Evolutionary conservation across 2,113 vertebrate genomes (phyloP), one percentile per base, ranked within the genome.

Genomic region (Aegypius monachus): DNA sequence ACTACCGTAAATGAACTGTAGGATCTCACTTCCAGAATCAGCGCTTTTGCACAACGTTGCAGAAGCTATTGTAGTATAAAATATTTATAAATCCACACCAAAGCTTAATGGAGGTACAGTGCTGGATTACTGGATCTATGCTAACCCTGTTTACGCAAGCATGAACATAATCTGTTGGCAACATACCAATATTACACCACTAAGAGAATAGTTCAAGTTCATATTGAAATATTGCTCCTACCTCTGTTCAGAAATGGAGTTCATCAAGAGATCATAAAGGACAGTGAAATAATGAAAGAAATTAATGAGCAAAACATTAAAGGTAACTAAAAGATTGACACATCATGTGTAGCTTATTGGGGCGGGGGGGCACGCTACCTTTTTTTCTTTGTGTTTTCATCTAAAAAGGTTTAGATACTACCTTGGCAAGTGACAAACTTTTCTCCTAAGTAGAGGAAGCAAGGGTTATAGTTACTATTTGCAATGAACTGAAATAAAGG

Each of bases 81-180:
- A 90, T 56, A 93, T 68, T 90, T 48, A 65, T 56, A 93, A 80
- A 88, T 88, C 82, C 67, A 92, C 36, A 95, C 32, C 23, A 82
- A 90, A 93, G 71, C 63, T 95, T 86, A 95, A 66, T 11, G 6
- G 62, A 88, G 36, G 66, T 38, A 77, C 40, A 90, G 71, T 8
- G 0, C 43, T 81, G 86, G 75, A 94, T 94, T 95, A 95, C 61
- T 90, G 81, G 66, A 92, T 88, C 93, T 81, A 8, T 77, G 75
- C 71, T 97, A 94, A 95, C 91, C 86, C 74, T 86, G 77, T 83
- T 93, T 93, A 94, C 42, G 29, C 59, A 91, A 92, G 84, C 58
- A 90, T 23, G 40, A 77, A n/a, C 45, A 56, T 92, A 86, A 95
- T 90, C 62, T 66, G 27, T 34, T 95, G 67, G 86, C 72, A 92